phyloP scores from a whole-genome alignment of 2,888 invertebrate genomes.

The Caradrina kadenii region DNA sequence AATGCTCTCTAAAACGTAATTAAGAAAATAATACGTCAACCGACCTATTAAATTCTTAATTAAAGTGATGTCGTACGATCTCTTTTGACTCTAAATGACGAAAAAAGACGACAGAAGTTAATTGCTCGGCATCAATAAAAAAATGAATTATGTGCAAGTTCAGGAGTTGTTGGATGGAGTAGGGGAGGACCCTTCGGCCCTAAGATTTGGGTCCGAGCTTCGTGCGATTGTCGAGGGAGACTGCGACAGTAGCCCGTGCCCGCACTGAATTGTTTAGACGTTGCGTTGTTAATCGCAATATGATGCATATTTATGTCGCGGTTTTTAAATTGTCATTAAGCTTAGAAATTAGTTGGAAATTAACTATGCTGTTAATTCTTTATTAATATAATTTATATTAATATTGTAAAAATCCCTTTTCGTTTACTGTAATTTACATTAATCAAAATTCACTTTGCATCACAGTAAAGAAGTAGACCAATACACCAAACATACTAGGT shows the following conservation, averaged over 20 bases:
- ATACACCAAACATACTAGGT: no score
- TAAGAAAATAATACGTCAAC: conserved; percentile 61
- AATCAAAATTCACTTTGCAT: neutral
- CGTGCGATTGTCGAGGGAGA: conserved; percentile 66
- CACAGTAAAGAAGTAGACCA: no score
- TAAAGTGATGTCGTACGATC: conserved; percentile 60
- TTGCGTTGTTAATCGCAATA: conserved; percentile 33
- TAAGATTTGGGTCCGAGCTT: conserved; percentile 70
- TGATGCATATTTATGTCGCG: conserved; percentile 2
- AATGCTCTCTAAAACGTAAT: conserved; percentile 57
- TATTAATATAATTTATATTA: neutral
- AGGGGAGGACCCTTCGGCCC: conserved; percentile 70
- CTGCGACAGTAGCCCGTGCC: conserved; percentile 42
- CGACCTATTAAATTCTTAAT: conserved; percentile 62
- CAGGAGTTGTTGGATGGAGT: conserved; percentile 64
- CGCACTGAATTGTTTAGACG: conserved; percentile 34
- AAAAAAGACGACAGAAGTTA: conserved; percentile 72
- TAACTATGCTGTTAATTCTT: neutral
- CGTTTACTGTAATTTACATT: neutral
- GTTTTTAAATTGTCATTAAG: conserved; percentile 16
- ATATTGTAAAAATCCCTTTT: neutral
- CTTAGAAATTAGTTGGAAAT: conserved; percentile 1
- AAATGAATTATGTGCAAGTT: conserved; percentile 79
- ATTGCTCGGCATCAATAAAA: conserved; percentile 80
- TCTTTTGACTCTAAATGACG: conserved; percentile 51